phyloP scores from a whole-genome alignment of 2,797 vertebrate species.

The Cirrhinus mrigala region DNA sequence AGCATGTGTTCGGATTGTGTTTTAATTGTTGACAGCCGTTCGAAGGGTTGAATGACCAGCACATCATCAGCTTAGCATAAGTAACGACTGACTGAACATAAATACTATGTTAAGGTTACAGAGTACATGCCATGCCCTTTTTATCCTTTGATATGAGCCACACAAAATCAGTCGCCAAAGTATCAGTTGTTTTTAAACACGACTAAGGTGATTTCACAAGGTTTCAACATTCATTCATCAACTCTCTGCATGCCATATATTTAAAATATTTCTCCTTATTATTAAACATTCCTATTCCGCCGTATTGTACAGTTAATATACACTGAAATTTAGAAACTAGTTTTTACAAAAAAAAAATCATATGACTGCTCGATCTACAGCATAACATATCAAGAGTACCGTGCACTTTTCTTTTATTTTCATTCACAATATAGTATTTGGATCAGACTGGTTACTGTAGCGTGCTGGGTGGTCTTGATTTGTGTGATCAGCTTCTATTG shows the following conservation, averaged over 20 bases:
- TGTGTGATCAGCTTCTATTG: slow-evolving; percentile 12
- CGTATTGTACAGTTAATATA: not conserved
- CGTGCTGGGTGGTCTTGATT: slow-evolving; percentile 28
- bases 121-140: slow-evolving; percentile 6
- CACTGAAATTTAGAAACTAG: not conserved
- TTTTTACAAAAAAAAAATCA: not conserved
- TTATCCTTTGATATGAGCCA: not conserved
- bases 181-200: slow-evolving; percentile 2
- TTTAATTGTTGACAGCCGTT: slow-evolving; percentile 41
- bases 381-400: not conserved
- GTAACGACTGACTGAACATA: slow-evolving; percentile 46
- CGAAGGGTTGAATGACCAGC: slow-evolving; percentile 21
- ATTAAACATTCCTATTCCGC: not conserved
- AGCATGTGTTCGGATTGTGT: slow-evolving; percentile 12
- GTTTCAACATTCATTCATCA: not conserved
- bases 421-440: not conserved
- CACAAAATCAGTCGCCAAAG: not conserved
- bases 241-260: not conserved
- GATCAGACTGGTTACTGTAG: not conserved
- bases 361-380: not conserved
- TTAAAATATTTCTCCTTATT: not conserved
- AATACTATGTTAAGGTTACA: slow-evolving; percentile 41
- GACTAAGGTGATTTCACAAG: not conserved
- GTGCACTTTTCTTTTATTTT: not conserved
- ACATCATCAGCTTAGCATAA: slow-evolving; percentile 47